Base-by-base conservation (phyloP, 2,797 vertebrate species). In the Momotus momota region DNA sequence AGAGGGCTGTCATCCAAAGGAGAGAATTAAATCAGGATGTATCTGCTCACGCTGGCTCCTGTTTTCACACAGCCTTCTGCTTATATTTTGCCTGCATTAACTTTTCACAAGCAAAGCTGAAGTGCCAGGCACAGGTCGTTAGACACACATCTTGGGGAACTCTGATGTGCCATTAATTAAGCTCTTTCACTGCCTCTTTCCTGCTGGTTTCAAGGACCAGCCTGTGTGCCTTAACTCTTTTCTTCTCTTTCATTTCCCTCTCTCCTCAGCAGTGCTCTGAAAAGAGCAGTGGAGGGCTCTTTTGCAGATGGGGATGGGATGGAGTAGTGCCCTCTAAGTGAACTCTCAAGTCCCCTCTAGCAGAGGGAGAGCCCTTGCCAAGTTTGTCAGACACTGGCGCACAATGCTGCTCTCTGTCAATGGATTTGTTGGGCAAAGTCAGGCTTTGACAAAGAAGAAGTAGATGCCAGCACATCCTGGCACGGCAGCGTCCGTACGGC, bases 1-100 rank as follows among this genome's bases (percentile, higher is more conserved):
- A 70, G 92, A 86, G 84, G 81, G 74, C 75, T 84, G 85, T 69
- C 90, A 87, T 96, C 86, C 62, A 86, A 88, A 81, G 71, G 83
- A 96, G 91, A 94, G 95, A 97, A 97, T 97, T 96, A 97, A 97
- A 96, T 96, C 96, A 95, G 83, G 95, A 96, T 43, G 55, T 93
- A 94, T 95, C 97, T 94, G 62, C 91, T 67, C 94, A 80, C 0
- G 49, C 88, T 95, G 93, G 46, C 41, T 81, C 82, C 73, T 81
- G 87, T 81, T 96, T 91, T 86, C 88, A 86, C 71, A 69, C 60
- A 92, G 81, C 90, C 70, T 93, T 93, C 88, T 86, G 46, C 88
- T 93, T 83, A 52, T 70, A 71, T 88, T 96, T 94, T 73, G 77
- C 62, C 48, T 80, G 49, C 46, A 62, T 80, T 86, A 92, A 90